A percentile compares a stretch with the other conserved stretches of the same genome.
Evolutionary conservation across 2,888 invertebrate species (phyloP).

Genomic region (Sturmia bella): DNA sequence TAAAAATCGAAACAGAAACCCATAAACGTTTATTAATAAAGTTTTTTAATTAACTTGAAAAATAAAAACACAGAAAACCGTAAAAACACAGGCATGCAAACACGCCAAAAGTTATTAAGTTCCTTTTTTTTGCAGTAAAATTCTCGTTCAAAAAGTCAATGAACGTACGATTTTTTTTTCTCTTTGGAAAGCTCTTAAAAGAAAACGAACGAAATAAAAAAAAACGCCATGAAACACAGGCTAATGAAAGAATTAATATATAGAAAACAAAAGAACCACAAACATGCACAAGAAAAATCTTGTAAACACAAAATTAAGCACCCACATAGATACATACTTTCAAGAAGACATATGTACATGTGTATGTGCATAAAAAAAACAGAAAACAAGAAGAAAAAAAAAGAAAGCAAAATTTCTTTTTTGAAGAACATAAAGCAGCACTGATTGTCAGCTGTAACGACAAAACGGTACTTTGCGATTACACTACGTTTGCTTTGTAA

Average conservation of each 20-base stretch:
- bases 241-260: conserved; percentile 26
- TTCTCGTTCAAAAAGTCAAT: conserved; percentile 52
- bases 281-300: conserved; percentile 17
- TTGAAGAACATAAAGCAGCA: conserved; percentile 3
- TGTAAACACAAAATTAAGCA: background rate
- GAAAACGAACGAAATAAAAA: conserved; percentile 7
- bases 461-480: conserved; percentile 59
- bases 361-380: too few relatives aligned
- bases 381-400: background rate
- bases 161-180: conserved; percentile 50
- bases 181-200: too few relatives aligned
- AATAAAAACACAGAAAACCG: background rate
- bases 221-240: background rate
- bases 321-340: background rate
- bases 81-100: background rate
- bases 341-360: background rate
- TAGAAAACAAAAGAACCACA: conserved; percentile 37
- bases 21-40: conserved; percentile 31
- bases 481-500: background rate
- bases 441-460: conserved; percentile 44
- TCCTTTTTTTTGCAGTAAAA: conserved; percentile 2
- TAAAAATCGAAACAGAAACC: background rate
- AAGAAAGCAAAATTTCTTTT: background rate
- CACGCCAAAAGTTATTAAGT: conserved; percentile 9
- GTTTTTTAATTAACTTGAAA: conserved; percentile 11